Evolutionary conservation across 37 sponge, comb jelly and placozoan species (phyloP).

Genomic region (Haliclona indistincta): DNA sequence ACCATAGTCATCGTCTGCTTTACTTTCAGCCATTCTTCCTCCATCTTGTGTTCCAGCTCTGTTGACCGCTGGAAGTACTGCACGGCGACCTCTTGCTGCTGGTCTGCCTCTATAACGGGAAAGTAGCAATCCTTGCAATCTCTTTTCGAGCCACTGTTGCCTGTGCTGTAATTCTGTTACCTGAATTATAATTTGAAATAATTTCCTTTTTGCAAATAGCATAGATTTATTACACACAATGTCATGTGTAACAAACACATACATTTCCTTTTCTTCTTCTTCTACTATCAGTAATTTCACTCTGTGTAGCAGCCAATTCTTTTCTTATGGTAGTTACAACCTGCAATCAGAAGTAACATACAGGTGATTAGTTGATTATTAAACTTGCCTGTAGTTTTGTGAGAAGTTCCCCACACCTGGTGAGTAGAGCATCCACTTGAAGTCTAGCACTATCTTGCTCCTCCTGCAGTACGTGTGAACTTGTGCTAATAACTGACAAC

Average conservation of each 20-base stretch:
- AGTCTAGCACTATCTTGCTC: slow-evolving; percentile 47
- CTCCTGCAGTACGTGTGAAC: slow-evolving; percentile 28
- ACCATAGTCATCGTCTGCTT: no score
- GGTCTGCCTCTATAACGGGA: slow-evolving; percentile 40
- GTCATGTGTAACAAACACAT: background rate
- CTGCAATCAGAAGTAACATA: background rate
- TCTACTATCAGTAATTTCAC: background rate
- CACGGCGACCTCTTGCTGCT: slow-evolving; percentile 29
- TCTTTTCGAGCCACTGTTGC: slow-evolving; percentile 55
- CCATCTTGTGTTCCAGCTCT: background rate
- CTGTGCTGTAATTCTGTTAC: background rate
- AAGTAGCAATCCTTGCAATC: slow-evolving; percentile 37
- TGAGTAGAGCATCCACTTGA: slow-evolving; percentile 45
- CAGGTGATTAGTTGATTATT: background rate
- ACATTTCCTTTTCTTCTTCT: background rate
- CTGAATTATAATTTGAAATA: background rate
- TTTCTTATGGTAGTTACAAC: background rate
- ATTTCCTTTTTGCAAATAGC: no score
- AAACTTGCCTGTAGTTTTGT: slow-evolving; percentile 27
- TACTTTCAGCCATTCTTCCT: no score
- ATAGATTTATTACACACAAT: no score
- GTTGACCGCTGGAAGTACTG: background rate
- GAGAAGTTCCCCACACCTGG: slow-evolving; percentile 43
- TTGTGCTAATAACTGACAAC: background rate
- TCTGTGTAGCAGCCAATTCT: slow-evolving; percentile 2